Conservation (phyloP, 2,113 vertebrate genomes). For the Eudyptes chrysolophus region DNA sequence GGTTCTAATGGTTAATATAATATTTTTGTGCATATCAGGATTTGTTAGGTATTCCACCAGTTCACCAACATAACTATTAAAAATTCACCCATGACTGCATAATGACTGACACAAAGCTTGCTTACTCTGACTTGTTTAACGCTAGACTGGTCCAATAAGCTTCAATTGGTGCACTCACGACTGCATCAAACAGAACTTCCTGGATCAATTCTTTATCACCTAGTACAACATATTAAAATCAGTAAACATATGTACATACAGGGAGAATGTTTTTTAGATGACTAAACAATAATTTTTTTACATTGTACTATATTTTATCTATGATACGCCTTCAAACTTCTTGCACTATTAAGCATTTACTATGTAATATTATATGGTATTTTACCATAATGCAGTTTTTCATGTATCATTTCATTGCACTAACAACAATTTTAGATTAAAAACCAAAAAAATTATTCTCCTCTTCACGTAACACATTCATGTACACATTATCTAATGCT, state of each 20-base stretch:
- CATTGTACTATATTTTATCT: neutral
- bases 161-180: slow-evolving; percentile 94
- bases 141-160: slow-evolving; percentile 98
- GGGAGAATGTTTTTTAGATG: neutral
- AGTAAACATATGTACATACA: neutral
- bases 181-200: slow-evolving; percentile 95
- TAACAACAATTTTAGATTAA: neutral
- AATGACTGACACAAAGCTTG: neutral
- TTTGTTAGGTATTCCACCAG: neutral
- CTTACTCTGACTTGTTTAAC: slow-evolving; percentile 97
- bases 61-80: neutral
- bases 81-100: neutral
- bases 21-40: neutral
- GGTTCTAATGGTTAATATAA: neutral
- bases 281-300: neutral
- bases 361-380: neutral
- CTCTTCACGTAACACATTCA: neutral
- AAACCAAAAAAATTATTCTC: neutral
- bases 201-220: slow-evolving; percentile 96
- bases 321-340: neutral
- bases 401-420: neutral
- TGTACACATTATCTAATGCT: neutral
- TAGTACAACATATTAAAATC: slow-evolving; percentile 56
- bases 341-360: neutral
- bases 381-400: neutral